Evolutionary conservation across 2,888 invertebrate species (phyloP).

Genomic region (Tenthredo amoena): DNA sequence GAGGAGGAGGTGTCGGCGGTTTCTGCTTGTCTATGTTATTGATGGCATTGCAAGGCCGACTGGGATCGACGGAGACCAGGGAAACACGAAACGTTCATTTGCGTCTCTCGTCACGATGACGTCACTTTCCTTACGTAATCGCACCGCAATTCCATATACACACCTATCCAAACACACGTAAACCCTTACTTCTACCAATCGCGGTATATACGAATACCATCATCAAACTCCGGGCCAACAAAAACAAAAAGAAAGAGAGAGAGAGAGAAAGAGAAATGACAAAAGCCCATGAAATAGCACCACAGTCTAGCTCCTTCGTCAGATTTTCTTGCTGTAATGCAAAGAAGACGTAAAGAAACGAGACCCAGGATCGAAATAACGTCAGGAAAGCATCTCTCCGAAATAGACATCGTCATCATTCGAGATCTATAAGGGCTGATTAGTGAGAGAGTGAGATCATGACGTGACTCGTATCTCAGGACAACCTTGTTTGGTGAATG

Average conservation of each 20-base stretch:
- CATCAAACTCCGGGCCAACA: neutral
- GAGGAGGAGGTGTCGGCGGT: neutral
- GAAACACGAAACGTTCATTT: constrained; percentile 40
- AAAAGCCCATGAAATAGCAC: too few species aligned
- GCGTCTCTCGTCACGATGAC: neutral
- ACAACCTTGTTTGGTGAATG: constrained; percentile 18
- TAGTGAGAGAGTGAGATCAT: neutral
- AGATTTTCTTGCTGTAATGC: too few species aligned
- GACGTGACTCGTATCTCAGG: neutral
- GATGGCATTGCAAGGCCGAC: constrained; percentile 50
- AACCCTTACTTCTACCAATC: neutral
- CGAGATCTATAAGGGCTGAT: neutral
- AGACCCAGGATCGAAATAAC: too few species aligned
- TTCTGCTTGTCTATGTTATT: constrained; percentile 22
- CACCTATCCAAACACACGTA: neutral
- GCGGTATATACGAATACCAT: neutral
- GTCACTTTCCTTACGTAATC: constrained; percentile 20
- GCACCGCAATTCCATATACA: neutral
- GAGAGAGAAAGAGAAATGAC: neutral
- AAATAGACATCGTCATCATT: too few species aligned
- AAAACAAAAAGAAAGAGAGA: neutral
- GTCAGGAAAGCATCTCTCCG: too few species aligned
- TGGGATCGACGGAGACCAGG: neutral
- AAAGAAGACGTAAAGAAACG: too few species aligned
- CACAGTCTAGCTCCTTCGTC: too few species aligned